Evolutionary conservation across 2,113 vertebrate genomes (phyloP), one percentile per base, ranked within the genome.

Genomic region (Elaphurus davidianus): DNA sequence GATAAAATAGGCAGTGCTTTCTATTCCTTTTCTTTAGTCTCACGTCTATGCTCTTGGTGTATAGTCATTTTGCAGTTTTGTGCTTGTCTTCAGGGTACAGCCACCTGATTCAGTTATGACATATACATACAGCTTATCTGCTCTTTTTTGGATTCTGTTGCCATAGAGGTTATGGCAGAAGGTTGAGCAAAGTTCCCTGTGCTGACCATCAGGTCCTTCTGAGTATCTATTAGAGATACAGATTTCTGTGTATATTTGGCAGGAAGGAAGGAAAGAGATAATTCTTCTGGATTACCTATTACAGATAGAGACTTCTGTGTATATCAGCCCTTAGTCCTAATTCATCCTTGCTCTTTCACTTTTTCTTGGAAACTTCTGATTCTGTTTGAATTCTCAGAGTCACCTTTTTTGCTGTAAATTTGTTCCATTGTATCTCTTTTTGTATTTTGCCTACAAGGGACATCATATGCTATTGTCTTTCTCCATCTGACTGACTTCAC

Each of bases 401-500:
- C 71, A 13, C 36, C 43, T 43, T 76, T 43, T 76, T 10, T 43
- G 71, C 27, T 27, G 6, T 15, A 76, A 43, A 43, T 23, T 74
- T 40, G 36, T 27, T 76, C 36, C 11, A 2, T 23, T 40, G n/a
- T 40, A 36, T 71, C n/a, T 71, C 33, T 71, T 36, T 74, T 25
- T 43, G 13, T 40, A 30, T 62, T 74, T 76, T 27, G 21, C 23
- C 11, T 14, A 25, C 36, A 43, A 76, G 23, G 11, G 0, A 27
- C 36, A 43, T 43, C 36, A 43, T 40, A 43, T 76, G 1, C 36
- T 27, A 7, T 43, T 40, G 36, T 43, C 36, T 40, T 27, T 43
- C 71, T 76, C n/a, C 7, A 1, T 76, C 3, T 0, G 0, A 27
- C 71, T 76, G 71, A 43, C 3, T 27, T 76, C 2, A 2, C 5